Conservation (phyloP, 1,140 invertebrate genomes). For the Listronotus oregonensis region DNA sequence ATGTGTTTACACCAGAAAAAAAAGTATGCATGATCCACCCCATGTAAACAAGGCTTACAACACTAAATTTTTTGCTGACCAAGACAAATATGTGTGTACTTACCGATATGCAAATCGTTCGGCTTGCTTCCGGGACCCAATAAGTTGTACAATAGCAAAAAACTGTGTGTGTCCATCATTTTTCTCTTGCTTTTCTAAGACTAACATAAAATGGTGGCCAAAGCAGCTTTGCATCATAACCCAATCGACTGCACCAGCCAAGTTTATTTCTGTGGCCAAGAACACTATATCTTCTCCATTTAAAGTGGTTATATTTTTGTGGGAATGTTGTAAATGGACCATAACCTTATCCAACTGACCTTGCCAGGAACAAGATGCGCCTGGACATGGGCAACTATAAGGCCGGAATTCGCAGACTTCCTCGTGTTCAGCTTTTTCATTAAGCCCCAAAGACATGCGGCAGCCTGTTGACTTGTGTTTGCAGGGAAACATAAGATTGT, state of each 20-base stretch:
- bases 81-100: too few species aligned
- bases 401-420: conserved; percentile 97
- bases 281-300: conserved; percentile 99
- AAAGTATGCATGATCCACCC: too few species aligned
- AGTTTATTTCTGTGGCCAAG: conserved; percentile 98
- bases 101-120: conserved; percentile 98
- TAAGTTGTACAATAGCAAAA: conserved; percentile 99
- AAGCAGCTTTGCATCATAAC: conserved; percentile 99
- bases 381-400: conserved; percentile 97
- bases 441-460: conserved; percentile 87
- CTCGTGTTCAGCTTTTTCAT: conserved; percentile 97
- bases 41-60: too few species aligned
- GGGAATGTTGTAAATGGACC: conserved; percentile 95
- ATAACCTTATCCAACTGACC: conserved; percentile 68
- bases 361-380: conserved; percentile 98
- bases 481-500: conserved; percentile 97
- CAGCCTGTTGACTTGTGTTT: conserved; percentile 98
- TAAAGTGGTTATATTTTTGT: conserved; percentile 98
- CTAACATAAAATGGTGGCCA: conserved; percentile 98
- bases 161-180: conserved; percentile 98
- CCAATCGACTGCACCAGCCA: conserved; percentile 99
- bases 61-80: too few species aligned
- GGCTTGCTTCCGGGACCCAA: conserved; percentile 97
- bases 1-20: too few species aligned
- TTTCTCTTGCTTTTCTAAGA: conserved; percentile 98